Evolutionary conservation across 2,797 vertebrate genomes (phyloP).

Genomic region (Myotis pilosus): DNA sequence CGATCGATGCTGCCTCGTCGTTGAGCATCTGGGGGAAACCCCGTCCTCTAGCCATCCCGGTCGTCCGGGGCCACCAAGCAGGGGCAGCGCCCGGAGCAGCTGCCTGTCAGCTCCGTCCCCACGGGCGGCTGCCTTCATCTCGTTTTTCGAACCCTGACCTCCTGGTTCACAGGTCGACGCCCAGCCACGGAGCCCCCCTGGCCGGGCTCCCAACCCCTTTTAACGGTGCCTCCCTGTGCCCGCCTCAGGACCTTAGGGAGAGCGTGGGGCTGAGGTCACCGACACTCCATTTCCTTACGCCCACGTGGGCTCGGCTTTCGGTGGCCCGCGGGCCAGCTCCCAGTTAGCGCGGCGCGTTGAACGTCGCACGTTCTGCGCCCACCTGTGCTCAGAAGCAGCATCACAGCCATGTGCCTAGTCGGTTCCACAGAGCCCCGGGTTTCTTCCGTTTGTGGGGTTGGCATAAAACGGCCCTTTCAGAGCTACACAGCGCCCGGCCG

Average conservation of each 20-base stretch:
- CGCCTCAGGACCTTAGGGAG: not conserved
- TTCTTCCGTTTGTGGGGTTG: not conserved
- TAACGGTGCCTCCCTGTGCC: rapidly evolving
- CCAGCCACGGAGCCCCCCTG: too few relatives aligned
- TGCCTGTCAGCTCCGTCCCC: not conserved
- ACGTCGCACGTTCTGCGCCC: not conserved
- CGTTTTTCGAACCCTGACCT: too few relatives aligned
- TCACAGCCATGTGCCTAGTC: too few relatives aligned
- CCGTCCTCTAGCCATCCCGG: constrained; percentile 24
- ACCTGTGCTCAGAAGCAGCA: too few relatives aligned
- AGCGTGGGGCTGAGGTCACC: not conserved
- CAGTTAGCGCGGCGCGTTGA: not conserved
- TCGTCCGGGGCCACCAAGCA: not conserved
- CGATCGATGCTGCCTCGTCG: constrained; percentile 71
- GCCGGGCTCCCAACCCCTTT: not conserved
- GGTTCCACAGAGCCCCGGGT: not conserved
- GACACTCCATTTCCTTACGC: not conserved
- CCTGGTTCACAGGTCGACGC: too few relatives aligned
- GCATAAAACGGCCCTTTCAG: not conserved
- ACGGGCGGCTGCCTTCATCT: not conserved
- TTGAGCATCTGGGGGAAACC: constrained; percentile 65
- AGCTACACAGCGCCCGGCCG: not conserved
- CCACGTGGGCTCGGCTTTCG: not conserved
- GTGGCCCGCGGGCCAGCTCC: not conserved
- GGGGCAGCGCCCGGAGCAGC: not conserved